Conservation (phyloP, 2,888 invertebrate genomes). For the Homarus gammarus region DNA sequence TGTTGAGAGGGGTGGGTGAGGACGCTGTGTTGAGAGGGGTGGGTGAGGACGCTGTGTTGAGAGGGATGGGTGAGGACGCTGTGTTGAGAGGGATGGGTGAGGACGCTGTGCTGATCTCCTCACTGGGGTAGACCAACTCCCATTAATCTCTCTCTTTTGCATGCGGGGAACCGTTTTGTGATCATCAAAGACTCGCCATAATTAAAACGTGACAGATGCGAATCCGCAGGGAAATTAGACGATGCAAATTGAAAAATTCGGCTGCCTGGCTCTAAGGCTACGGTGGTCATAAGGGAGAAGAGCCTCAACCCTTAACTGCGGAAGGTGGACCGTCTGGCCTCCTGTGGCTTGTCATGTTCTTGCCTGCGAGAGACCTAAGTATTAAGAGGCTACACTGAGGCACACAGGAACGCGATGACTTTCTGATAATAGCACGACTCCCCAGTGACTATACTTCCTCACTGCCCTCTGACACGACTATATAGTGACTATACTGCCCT, state of each 20-base stretch:
- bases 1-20: background rate
- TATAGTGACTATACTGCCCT: too few species aligned
- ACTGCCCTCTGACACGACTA: too few species aligned
- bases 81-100: too few species aligned
- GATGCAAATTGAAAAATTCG: conserved; percentile 32
- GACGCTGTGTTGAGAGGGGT: background rate
- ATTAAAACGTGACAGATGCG: conserved; percentile 41
- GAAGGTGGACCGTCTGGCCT: background rate
- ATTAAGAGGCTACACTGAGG: background rate
- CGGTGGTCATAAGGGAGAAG: background rate
- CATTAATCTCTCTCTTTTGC: conserved; percentile 9
- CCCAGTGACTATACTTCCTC: background rate
- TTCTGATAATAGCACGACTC: background rate
- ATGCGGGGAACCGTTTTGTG: conserved; percentile 24
- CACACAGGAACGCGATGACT: background rate
- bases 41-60: too few species aligned
- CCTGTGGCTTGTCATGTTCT: background rate
- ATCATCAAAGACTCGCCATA: conserved; percentile 41
- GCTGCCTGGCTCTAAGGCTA: background rate
- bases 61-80: too few species aligned
- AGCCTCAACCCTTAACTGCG: background rate
- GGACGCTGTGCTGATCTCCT: too few species aligned
- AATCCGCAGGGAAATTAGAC: conserved; percentile 38
- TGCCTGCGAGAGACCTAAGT: background rate
- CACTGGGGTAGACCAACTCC: too few species aligned